These are phyloP conservation scores for Dicerorhinus sumatrensis DNA, from an alignment of 2,113 vertebrate species.

Conservation along the genomic window DNA sequence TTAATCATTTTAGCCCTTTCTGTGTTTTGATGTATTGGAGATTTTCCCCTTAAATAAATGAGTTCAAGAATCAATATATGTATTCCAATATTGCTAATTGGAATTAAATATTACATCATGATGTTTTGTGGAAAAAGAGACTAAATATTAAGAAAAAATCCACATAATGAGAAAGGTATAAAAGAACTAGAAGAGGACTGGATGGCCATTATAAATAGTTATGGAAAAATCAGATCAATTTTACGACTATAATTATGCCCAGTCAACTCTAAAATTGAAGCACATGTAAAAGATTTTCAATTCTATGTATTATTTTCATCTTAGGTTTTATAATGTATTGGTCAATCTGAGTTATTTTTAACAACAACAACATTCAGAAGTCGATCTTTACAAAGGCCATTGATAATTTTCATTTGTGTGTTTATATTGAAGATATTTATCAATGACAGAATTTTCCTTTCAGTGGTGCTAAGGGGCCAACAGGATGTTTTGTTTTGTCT, in stretches of 20 bases:
- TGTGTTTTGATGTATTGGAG: not conserved
- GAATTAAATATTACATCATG: not conserved
- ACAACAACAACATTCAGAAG: not conserved
- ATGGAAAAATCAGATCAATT: not conserved
- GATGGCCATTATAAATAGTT: not conserved
- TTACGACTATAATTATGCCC: not conserved
- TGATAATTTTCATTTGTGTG: not conserved
- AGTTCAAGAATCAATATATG: not conserved
- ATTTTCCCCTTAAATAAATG: not conserved
- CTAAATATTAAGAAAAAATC: not conserved
- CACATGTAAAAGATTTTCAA: not conserved
- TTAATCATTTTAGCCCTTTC: not conserved
- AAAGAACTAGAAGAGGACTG: not conserved
- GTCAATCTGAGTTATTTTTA: not conserved
- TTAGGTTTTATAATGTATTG: not conserved
- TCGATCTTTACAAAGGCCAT: not conserved
- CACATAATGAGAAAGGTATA: not conserved
- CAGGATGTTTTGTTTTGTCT: not conserved
- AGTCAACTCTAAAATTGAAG: not conserved
- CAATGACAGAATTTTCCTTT: not conserved
- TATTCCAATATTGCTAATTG: not conserved
- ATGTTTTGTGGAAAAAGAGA: not conserved
- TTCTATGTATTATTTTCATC: not conserved
- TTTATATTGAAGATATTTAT: not conserved
- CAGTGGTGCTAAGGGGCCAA: not conserved